Conservation (phyloP, 2,888 invertebrate genomes). For the Ypsolopha scabrella region DNA sequence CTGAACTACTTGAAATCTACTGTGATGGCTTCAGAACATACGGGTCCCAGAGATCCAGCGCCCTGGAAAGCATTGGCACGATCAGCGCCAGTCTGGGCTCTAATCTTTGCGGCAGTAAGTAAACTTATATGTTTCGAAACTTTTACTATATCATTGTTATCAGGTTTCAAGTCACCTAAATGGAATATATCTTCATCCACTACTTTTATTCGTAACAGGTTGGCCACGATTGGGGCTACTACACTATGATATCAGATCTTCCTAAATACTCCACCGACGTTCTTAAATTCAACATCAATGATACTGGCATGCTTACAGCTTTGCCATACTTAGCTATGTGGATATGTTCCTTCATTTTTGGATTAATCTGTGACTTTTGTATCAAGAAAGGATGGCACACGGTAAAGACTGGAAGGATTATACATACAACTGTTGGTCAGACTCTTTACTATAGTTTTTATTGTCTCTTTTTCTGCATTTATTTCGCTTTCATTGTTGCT, state of each 20-base stretch:
- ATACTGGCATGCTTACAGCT: constrained; percentile 73
- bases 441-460: not conserved
- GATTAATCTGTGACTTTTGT: constrained; percentile 76
- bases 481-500: too few relatives aligned
- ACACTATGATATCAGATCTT: constrained; percentile 78
- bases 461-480: not conserved
- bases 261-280: constrained; percentile 77
- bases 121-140: too few relatives aligned
- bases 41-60: constrained; percentile 64
- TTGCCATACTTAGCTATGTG: constrained; percentile 78
- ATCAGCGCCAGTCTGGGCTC: constrained; percentile 78
- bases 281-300: constrained; percentile 71
- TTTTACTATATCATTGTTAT: too few relatives aligned
- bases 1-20: constrained; percentile 63
- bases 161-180: too few relatives aligned
- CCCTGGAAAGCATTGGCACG: constrained; percentile 79
- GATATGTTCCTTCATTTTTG: constrained; percentile 72
- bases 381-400: constrained; percentile 72
- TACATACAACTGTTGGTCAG: constrained; percentile 76
- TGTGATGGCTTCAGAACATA: constrained; percentile 61
- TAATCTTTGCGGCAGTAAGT: constrained; percentile 77
- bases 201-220: constrained; percentile 26
- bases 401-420: constrained; percentile 71
- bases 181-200: too few relatives aligned
- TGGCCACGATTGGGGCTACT: constrained; percentile 75